phyloP scores from a whole-genome alignment of 2,888 invertebrate species.

The Philonicus albiceps region DNA sequence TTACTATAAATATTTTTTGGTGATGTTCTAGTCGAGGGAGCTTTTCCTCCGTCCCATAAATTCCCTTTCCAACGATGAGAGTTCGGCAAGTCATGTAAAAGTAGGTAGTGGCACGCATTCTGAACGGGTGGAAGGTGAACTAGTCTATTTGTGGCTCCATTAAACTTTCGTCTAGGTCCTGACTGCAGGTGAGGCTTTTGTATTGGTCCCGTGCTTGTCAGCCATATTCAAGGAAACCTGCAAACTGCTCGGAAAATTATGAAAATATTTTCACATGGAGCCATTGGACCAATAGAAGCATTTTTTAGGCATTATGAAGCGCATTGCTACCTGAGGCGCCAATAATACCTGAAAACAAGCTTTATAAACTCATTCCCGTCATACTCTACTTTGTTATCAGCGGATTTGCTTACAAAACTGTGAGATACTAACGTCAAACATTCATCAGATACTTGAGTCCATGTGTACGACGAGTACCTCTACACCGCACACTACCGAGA shows the following conservation, averaged over 20 bases:
- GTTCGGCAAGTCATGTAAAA: not conserved
- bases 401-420: not conserved
- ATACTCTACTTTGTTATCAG: not conserved
- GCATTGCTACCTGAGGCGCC: not conserved
- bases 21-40: not conserved
- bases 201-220: not conserved
- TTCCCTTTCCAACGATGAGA: not conserved
- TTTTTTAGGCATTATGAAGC: not conserved
- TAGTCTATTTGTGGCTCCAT: not conserved
- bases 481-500: not conserved
- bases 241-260: not conserved
- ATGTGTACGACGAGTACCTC: not conserved
- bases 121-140: not conserved
- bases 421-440: not conserved
- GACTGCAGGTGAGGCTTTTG: not conserved
- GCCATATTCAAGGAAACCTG: not conserved
- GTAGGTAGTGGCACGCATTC: not conserved
- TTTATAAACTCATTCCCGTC: not conserved
- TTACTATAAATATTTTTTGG: not conserved
- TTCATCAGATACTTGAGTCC: not conserved
- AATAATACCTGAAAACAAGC: not conserved
- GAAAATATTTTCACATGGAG: not conserved
- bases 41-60: not conserved
- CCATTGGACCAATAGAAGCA: not conserved
- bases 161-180: not conserved